phyloP scores from a whole-genome alignment of 2,888 invertebrate genomes.

The Xiphydria camelus region DNA sequence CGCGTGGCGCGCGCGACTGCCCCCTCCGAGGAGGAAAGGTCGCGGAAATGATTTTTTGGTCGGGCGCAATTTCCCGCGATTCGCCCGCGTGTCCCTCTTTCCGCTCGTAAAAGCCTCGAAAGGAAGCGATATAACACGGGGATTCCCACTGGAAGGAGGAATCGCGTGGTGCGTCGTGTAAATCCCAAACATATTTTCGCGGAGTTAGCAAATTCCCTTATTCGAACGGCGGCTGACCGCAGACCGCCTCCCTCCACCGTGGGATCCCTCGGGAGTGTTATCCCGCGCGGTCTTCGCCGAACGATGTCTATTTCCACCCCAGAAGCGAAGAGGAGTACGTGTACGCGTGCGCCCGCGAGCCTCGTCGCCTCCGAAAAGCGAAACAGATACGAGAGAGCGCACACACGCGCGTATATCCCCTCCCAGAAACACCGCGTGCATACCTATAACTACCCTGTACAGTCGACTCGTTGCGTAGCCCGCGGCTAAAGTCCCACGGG shows the following conservation, averaged over 20 bases:
- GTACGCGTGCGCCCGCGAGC: not conserved
- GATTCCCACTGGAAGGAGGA: too few species aligned
- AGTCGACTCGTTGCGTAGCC: conserved; percentile 34
- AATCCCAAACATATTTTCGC: conserved; percentile 55
- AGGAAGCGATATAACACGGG: too few species aligned
- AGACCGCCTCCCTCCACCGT: conserved; percentile 25
- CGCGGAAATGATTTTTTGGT: too few species aligned
- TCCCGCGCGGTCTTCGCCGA: conserved; percentile 28
- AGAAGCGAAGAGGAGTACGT: conserved; percentile 9
- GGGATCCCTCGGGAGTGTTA: conserved; percentile 33
- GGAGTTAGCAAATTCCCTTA: conserved; percentile 51
- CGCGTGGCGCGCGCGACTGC: too few species aligned
- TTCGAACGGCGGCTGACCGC: conserved; percentile 33
- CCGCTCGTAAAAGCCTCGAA: too few species aligned
- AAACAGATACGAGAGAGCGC: not conserved
- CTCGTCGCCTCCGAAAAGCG: not conserved
- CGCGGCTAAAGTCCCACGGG: conserved; percentile 50
- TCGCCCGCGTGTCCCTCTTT: too few species aligned
- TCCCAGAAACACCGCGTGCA: not conserved
- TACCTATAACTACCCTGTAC: not conserved
- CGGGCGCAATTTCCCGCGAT: too few species aligned
- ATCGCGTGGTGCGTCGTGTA: too few species aligned
- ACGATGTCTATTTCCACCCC: conserved; percentile 22
- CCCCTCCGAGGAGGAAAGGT: too few species aligned
- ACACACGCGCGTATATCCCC: not conserved